These are phyloP conservation scores for Spinus olivaceus DNA, from an alignment of 2,797 vertebrate species.

Conservation along the genomic window DNA sequence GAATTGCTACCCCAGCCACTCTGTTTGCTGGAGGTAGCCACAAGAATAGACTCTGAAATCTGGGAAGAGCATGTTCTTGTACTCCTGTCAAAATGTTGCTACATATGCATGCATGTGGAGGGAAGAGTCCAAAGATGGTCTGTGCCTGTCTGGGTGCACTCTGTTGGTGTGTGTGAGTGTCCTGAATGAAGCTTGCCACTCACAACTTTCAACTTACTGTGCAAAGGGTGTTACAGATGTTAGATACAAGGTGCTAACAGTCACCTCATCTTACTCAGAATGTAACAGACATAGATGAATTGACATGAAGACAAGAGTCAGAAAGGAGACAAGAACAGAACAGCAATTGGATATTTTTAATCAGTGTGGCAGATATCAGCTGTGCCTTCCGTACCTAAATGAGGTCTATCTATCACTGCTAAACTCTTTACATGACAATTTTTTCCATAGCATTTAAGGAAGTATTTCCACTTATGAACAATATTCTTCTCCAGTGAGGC, in stretches of 20 bases:
- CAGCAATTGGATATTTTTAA: background rate
- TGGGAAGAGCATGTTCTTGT: background rate
- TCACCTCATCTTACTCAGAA: background rate
- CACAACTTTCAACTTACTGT: background rate
- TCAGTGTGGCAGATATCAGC: background rate
- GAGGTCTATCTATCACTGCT: background rate
- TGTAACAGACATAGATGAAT: background rate
- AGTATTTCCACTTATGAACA: background rate
- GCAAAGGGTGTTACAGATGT: background rate
- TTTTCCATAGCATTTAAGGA: background rate
- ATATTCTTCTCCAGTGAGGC: background rate
- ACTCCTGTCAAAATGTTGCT: background rate
- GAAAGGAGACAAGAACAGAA: background rate
- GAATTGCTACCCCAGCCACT: background rate
- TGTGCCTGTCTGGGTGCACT: background rate
- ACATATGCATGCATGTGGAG: background rate
- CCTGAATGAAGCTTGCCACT: background rate
- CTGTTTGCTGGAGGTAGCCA: background rate
- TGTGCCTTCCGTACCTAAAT: background rate
- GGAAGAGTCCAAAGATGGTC: background rate
- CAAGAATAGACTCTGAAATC: background rate
- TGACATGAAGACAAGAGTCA: background rate
- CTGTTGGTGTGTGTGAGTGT: background rate
- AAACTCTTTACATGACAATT: background rate
- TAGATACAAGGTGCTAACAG: background rate